Evolutionary conservation across 2,797 vertebrate species (phyloP).

Genomic region (Danio aesculapii): DNA sequence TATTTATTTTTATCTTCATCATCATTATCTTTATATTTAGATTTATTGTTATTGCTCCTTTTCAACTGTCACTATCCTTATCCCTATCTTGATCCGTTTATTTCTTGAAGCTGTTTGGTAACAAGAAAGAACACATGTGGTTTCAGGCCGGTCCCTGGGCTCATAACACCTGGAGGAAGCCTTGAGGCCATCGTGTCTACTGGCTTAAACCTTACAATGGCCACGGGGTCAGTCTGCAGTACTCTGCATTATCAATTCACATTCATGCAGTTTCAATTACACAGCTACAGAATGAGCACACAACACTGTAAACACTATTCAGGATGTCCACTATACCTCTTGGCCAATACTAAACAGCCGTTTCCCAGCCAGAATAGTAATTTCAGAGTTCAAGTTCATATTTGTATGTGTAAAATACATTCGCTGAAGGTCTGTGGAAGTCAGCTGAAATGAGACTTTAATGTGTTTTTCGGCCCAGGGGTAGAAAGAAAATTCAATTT

Average conservation of each 20-base stretch:
- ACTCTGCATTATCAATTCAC: constrained; percentile 10
- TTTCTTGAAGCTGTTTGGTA: constrained; percentile 23
- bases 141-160: constrained; percentile 17
- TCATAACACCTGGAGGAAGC: constrained; percentile 38
- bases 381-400: background rate
- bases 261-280: constrained; percentile 17
- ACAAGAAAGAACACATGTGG: constrained; percentile 25
- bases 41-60: too few species aligned
- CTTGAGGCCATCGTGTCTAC: constrained; percentile 24
- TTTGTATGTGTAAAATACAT: constrained; percentile 24
- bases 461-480: constrained; percentile 5
- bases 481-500: constrained; percentile 23
- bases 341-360: background rate
- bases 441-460: constrained; percentile 8
- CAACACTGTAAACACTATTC: constrained; percentile 6
- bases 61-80: background rate
- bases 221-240: background rate
- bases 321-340: background rate
- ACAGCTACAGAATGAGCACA: background rate
- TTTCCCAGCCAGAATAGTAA: background rate
- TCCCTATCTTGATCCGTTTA: constrained; percentile 10
- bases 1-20: too few species aligned
- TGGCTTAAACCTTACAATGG: background rate
- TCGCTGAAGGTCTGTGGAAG: constrained; percentile 3
- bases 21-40: too few species aligned